Evolutionary conservation across 2,888 invertebrate genomes (phyloP).

Genomic region (Therioaphis trifolii): DNA sequence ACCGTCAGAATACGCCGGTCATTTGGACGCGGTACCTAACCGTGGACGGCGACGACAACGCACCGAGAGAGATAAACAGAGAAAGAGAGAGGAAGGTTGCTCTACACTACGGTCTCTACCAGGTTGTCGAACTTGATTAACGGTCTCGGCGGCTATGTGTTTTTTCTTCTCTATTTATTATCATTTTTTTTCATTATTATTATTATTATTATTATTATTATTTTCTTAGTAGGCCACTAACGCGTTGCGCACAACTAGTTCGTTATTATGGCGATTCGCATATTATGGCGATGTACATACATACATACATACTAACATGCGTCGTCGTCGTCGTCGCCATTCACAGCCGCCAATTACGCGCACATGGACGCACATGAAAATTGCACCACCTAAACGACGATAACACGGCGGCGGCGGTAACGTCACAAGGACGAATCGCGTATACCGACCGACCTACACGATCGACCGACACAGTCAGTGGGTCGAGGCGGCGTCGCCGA

Average conservation of each 20-base stretch:
- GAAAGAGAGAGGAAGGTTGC: conserved; percentile 3
- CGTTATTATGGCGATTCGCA: conserved; percentile 48
- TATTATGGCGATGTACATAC: conserved; percentile 46
- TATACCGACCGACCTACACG: neutral
- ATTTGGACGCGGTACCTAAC: conserved; percentile 25
- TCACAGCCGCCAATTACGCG: neutral
- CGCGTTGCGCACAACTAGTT: conserved; percentile 53
- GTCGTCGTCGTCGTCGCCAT: neutral
- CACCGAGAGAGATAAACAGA: neutral
- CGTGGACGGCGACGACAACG: neutral
- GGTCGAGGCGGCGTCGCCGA: neutral
- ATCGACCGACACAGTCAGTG: neutral
- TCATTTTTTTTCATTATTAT: conserved; percentile 1
- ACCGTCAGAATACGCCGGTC: neutral
- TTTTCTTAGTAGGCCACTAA: conserved; percentile 54
- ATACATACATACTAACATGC: neutral
- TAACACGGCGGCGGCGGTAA: neutral
- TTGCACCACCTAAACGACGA: conserved; percentile 9
- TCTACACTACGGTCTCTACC: conserved; percentile 24
- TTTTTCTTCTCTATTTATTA: conserved; percentile 30
- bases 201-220: neutral
- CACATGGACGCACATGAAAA: neutral
- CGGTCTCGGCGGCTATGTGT: conserved; percentile 48
- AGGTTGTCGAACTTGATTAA: conserved; percentile 63
- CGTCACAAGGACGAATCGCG: conserved; percentile 53